Base-by-base conservation (phyloP, 2,113 vertebrate genomes). In the Xenopus tropicalis region DNA sequence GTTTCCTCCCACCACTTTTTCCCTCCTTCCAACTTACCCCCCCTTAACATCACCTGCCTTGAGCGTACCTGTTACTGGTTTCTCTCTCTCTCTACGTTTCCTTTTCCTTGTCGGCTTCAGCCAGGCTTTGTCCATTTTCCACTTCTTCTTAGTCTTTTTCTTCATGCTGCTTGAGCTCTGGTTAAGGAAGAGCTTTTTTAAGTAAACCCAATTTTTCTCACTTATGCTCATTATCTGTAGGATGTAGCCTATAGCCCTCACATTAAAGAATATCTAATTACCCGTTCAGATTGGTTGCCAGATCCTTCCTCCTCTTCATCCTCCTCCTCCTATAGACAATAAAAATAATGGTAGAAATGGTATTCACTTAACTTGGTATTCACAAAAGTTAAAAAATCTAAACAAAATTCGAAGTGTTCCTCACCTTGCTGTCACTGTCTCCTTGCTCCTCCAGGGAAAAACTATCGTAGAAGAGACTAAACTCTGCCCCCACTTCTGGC, bases 381-480 rank as follows among this genome's bases (percentile, higher is more conserved):
- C n/a, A n/a, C n/a, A 37, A 37, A 37, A 37, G 29, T 37, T 37
- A 37, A 37, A 9, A 17, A 48, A 48, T 4, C 13, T 3, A 48
- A 48, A 48, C 14, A 17, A 9, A 48, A 11, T 52, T 10, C 13
- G 23, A 6, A 17, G 4, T 20, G n/a, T 14, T 25, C 13, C 12
- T 52, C 21, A 94, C 93, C 90, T 94, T 94, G 78, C 90, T 89
- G 78, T 91, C 92, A 0, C 89, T 91, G 76, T 89, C 90, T 7
- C 82, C 83, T 1, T 87, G 81, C 29, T 90, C 90, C 17, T 93
- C 90, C 82, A 79, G 82, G 0, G 80, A 83, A 20, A 86, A 89
- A 3, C 81, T 89, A 79, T 92, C 91, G 16, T 91, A 92, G 79
- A 88, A 86, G n/a, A 85, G 85, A 62, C 87, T 88, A 69, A 86